Percentiles rank a stretch among this genome's conserved stretches.
Conservation (phyloP, 1,140 invertebrate genomes). For the Hypothenemus hampei region DNA sequence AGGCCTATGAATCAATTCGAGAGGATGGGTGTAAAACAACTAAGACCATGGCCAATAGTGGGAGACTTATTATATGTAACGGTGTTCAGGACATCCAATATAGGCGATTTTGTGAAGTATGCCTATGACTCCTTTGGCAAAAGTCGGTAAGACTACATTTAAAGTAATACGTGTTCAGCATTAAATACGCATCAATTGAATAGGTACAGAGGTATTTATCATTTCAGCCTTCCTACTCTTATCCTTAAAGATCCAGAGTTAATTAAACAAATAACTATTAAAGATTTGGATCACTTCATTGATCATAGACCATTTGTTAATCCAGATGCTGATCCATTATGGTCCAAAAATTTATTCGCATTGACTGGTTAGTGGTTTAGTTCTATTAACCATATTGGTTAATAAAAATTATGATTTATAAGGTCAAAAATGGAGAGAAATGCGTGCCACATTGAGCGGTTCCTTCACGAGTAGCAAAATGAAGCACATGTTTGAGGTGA, state of each 20-base stretch:
- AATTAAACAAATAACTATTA: conserved; percentile 55
- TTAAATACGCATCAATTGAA: no score
- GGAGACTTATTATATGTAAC: no score
- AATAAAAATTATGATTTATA: no score
- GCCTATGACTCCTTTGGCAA: no score
- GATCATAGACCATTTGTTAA: conserved; percentile 50
- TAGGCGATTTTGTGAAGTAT: no score
- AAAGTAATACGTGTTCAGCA: no score
- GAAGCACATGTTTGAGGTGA: conserved; percentile 41
- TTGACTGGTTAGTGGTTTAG: conserved; percentile 46
- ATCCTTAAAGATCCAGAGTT: conserved; percentile 57
- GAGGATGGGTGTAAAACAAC: no score
- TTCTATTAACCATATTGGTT: not conserved
- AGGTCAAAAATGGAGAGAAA: conserved; percentile 44
- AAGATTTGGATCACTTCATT: conserved; percentile 61
- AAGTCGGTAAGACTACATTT: no score
- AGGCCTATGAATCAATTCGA: no score
- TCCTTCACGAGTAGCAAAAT: conserved; percentile 46
- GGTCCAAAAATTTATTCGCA: conserved; percentile 51
- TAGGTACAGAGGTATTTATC: conserved; percentile 51
- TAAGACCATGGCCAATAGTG: no score
- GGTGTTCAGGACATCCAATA: no score
- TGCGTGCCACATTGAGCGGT: conserved; percentile 43
- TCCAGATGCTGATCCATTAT: conserved; percentile 49
- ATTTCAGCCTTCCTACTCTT: conserved; percentile 50